A percentile compares a stretch with the other conserved stretches of the same genome.
These are phyloP conservation scores for Thymallus thymallus DNA, from an alignment of 2,113 vertebrate species.

Conservation along the genomic window DNA sequence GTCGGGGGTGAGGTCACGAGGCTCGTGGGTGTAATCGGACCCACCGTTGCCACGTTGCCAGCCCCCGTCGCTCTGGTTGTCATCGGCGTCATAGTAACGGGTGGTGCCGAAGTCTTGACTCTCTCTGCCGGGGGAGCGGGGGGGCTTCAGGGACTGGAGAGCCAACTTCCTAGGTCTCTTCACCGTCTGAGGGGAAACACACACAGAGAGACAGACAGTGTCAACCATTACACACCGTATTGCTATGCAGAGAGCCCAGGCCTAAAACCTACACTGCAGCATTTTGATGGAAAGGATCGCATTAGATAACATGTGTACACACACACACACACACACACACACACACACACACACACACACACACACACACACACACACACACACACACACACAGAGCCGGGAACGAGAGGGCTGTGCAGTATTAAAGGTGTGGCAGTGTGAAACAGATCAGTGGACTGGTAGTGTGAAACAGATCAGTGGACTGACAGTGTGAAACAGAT, in stretches of 20 bases:
- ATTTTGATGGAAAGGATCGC: background rate
- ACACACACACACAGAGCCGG: too few relatives aligned
- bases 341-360: too few relatives aligned
- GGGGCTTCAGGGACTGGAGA: constrained; percentile 65
- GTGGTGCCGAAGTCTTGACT: constrained; percentile 76
- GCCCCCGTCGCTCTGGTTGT: constrained; percentile 68
- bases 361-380: too few relatives aligned
- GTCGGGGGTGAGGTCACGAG: constrained; percentile 70
- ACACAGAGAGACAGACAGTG: constrained; percentile 8
- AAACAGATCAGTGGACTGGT: too few relatives aligned
- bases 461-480: too few relatives aligned
- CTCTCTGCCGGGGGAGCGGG: constrained; percentile 73
- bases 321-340: background rate
- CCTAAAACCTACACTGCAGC: background rate
- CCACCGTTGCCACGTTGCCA: constrained; percentile 75
- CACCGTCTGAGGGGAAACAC: constrained; percentile 76
- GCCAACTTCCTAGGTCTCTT: constrained; percentile 86
- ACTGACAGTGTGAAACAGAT: too few relatives aligned
- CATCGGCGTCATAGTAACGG: constrained; percentile 75
- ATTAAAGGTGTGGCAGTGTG: background rate
- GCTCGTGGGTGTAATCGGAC: constrained; percentile 69
- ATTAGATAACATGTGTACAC: too few relatives aligned
- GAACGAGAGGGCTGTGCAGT: background rate
- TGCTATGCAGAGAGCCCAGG: constrained; percentile 31
- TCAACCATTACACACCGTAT: constrained; percentile 57